These are phyloP conservation scores for Anguilla japonica DNA, from an alignment of 2,113 vertebrate genomes.

Conservation along the genomic window DNA sequence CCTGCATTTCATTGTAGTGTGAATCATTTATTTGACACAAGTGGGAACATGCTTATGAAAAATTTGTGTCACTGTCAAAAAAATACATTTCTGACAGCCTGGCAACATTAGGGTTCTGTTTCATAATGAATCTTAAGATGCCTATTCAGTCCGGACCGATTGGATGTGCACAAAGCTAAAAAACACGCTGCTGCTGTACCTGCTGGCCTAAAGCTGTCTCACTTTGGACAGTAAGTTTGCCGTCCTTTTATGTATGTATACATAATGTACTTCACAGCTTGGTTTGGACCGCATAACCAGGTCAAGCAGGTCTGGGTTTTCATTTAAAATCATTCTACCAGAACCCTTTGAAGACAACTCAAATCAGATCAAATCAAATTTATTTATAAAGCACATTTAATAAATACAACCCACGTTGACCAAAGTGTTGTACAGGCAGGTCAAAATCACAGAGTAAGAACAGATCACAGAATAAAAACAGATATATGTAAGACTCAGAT, in stretches of 20 bases:
- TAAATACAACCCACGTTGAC: no score
- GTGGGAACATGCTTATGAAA: not conserved
- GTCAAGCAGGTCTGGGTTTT: not conserved
- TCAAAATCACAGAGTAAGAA: no score
- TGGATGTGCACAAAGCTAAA: not conserved
- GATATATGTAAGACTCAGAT: no score
- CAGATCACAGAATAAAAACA: no score
- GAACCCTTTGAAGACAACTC: not conserved
- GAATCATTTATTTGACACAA: slow-evolving; percentile 6
- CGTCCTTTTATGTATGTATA: not conserved
- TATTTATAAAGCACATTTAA: no score
- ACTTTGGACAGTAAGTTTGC: not conserved
- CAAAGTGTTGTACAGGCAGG: no score
- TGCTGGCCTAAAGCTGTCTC: not conserved
- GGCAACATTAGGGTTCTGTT: slow-evolving; percentile 1
- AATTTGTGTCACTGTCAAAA: slow-evolving; percentile 2
- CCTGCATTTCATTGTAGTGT: not conserved
- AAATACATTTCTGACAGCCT: not conserved
- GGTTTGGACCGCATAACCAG: not conserved
- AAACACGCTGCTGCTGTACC: not conserved
- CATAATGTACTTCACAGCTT: not conserved
- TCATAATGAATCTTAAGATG: slow-evolving; percentile 2
- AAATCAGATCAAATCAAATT: no score
- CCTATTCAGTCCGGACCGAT: not conserved
- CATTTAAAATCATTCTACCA: not conserved